A percentile compares a stretch with the other conserved stretches of the same genome.
Conservation (phyloP, 2,888 invertebrate species). For the Cephus pygmeus region DNA sequence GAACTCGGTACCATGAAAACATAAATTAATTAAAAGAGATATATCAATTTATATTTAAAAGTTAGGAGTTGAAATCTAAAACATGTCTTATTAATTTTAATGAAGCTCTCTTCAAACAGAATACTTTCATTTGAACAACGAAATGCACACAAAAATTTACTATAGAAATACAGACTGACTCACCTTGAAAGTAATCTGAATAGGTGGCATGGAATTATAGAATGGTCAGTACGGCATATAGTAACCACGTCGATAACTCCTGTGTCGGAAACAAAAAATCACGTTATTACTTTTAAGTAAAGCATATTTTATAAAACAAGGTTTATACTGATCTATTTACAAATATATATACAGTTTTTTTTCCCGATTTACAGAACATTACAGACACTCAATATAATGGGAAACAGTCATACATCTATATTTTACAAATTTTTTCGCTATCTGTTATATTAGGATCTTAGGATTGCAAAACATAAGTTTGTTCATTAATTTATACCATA, state of each 20-base stretch:
- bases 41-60: not conserved
- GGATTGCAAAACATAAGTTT: no score
- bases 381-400: no score
- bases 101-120: not conserved
- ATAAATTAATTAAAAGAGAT: not conserved
- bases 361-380: no score
- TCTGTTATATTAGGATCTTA: no score
- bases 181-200: slow-evolving; percentile 20
- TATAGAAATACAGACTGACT: slow-evolving; percentile 22
- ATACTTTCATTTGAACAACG: slow-evolving; percentile 5
- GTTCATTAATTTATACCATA: no score
- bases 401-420: no score
- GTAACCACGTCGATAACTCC: slow-evolving; percentile 78
- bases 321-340: not conserved
- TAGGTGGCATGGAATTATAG: slow-evolving; percentile 36
- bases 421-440: no score
- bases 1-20: not conserved
- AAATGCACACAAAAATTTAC: not conserved
- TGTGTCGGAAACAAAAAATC: slow-evolving; percentile 45
- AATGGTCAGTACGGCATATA: slow-evolving; percentile 76
- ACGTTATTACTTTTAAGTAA: not conserved
- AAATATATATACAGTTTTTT: not conserved
- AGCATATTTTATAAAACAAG: not conserved
- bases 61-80: not conserved
- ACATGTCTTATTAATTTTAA: not conserved